phyloP scores from a whole-genome alignment of 2,888 invertebrate species.

The Congeria kusceri region DNA sequence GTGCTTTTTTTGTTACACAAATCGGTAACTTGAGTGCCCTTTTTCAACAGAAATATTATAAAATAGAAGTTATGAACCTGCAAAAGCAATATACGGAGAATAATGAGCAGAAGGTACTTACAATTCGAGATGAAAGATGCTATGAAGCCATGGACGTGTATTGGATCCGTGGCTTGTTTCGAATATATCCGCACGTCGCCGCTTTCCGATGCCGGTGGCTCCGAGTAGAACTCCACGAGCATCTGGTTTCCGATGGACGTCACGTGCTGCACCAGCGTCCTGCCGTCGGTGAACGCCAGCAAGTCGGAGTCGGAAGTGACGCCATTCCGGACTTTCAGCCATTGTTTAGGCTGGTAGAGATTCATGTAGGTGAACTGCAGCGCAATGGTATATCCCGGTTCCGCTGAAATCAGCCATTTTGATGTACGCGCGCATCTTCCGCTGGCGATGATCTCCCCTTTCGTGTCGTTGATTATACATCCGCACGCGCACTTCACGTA shows the following conservation, averaged over 20 bases:
- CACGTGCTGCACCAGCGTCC: constrained; percentile 64
- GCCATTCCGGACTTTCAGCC: constrained; percentile 82
- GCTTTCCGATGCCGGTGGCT: constrained; percentile 26
- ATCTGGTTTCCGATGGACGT: constrained; percentile 74
- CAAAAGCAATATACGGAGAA: too few relatives aligned
- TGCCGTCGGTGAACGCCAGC: constrained; percentile 72
- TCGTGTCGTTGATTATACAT: constrained; percentile 58
- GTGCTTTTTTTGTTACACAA: too few relatives aligned
- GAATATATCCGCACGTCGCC: constrained; percentile 21
- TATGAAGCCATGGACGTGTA: constrained; percentile 80
- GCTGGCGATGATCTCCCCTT: constrained; percentile 78
- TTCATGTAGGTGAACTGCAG: constrained; percentile 78
- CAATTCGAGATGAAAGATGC: constrained; percentile 67
- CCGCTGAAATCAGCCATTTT: constrained; percentile 75
- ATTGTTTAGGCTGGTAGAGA: constrained; percentile 74
- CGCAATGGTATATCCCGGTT: constrained; percentile 65
- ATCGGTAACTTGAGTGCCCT: too few relatives aligned
- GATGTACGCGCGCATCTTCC: constrained; percentile 75
- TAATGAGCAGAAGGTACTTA: constrained; percentile 20
- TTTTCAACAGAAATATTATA: too few relatives aligned
- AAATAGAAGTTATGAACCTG: too few relatives aligned
- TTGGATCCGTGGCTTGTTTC: constrained; percentile 52
- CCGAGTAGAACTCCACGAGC: constrained; percentile 80
- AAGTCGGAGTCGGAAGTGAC: constrained; percentile 67
- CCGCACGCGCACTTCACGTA: constrained; percentile 74